Conservation (phyloP, 2,888 invertebrate genomes). For the Drosophila prostipennis region DNA sequence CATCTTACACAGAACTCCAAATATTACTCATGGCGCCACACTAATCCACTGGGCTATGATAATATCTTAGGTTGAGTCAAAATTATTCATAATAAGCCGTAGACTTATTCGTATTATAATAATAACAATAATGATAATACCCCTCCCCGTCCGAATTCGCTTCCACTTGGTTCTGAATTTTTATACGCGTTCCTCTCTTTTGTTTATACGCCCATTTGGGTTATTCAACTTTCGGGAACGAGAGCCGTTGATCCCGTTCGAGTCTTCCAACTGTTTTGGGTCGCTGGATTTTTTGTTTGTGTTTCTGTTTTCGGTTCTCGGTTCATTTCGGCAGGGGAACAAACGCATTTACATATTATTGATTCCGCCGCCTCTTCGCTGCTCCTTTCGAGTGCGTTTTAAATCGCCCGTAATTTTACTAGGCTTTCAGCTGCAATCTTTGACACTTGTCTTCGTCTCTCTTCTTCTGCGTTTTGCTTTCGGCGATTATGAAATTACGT, state of each 20-base stretch:
- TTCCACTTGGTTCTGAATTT: constrained; percentile 19
- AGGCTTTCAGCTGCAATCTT: constrained; percentile 59
- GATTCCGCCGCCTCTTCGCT: constrained; percentile 14
- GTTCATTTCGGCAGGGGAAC: constrained; percentile 64
- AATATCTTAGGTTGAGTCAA: constrained; percentile 7
- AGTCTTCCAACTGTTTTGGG: constrained; percentile 68
- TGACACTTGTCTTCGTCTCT: constrained; percentile 44
- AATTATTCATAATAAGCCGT: constrained; percentile 51
- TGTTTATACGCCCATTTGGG: constrained; percentile 77
- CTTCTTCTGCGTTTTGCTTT: constrained; percentile 3
- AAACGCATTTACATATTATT: constrained; percentile 74
- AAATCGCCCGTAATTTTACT: constrained; percentile 41
- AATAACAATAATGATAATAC: constrained; percentile 1
- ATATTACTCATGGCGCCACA: constrained; percentile 39
- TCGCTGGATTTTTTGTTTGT: constrained; percentile 10
- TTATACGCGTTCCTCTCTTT: constrained; percentile 21
- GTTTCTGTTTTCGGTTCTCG: constrained; percentile 46
- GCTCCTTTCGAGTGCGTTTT: constrained; percentile 34
- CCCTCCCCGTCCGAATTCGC: constrained; percentile 1
- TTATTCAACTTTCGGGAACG: constrained; percentile 76
- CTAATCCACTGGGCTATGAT: constrained; percentile 7
- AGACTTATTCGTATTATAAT: constrained; percentile 42
- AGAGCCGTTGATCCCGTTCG: constrained; percentile 76
- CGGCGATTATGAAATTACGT: constrained; percentile 45
- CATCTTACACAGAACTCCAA: constrained; percentile 25